phyloP scores from a whole-genome alignment of 2,113 vertebrate species.

The Myotis davidii region DNA sequence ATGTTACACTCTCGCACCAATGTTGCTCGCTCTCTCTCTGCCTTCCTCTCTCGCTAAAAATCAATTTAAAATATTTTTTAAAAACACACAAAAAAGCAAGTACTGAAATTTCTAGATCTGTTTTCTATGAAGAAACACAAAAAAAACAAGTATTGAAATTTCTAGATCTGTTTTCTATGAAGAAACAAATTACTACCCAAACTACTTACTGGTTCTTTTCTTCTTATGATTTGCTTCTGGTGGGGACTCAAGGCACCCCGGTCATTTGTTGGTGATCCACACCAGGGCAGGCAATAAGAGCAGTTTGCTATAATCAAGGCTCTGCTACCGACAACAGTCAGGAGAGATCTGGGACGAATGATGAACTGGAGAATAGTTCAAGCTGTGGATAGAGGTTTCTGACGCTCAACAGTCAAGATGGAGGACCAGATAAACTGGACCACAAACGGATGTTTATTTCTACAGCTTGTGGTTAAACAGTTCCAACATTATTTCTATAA shows the following conservation, averaged over 20 bases:
- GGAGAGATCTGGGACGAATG: background rate
- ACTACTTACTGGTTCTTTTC: slow-evolving; percentile 51
- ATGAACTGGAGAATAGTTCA: background rate
- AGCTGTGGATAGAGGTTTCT: background rate
- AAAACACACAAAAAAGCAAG: background rate
- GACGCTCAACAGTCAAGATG: background rate
- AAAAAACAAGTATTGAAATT: background rate
- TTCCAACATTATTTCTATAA: background rate
- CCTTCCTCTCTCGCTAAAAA: background rate
- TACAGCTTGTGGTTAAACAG: background rate
- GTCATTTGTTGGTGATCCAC: background rate
- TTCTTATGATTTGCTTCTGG: background rate
- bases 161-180: background rate
- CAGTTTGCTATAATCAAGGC: background rate
- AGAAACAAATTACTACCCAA: background rate
- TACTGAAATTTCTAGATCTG: background rate
- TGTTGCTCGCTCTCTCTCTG: background rate
- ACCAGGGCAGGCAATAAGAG: background rate
- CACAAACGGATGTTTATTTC: slow-evolving; percentile 30
- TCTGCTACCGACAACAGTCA: background rate
- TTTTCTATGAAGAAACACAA: background rate
- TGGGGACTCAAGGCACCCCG: background rate
- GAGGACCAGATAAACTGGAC: background rate
- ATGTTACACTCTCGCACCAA: background rate
- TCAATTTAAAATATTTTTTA: too few species aligned